Conservation (phyloP, 2,888 invertebrate species). For the Dolomedes plantarius region DNA sequence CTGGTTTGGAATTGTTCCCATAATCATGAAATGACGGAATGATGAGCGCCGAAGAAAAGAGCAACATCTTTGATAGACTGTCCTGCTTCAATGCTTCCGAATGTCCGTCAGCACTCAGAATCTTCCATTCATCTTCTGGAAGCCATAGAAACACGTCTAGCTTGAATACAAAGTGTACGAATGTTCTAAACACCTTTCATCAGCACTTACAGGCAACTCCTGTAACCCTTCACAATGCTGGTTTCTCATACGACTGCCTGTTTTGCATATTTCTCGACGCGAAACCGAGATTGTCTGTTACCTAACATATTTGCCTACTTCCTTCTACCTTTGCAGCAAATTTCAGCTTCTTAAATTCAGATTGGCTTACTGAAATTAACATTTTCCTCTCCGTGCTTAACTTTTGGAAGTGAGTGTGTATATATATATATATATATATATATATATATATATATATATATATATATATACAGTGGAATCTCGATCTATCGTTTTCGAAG, state of each 20-base stretch:
- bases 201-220: constrained; percentile 2
- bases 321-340: background rate
- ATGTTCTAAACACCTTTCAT: background rate
- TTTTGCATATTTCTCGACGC: background rate
- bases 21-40: background rate
- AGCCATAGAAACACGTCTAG: constrained; percentile 20
- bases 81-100: constrained; percentile 14
- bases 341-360: background rate
- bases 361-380: constrained; percentile 7
- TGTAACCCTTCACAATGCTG: background rate
- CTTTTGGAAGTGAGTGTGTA: constrained; percentile 11
- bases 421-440: too few species aligned
- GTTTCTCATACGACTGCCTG: background rate
- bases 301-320: constrained; percentile 8
- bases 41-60: background rate
- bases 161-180: constrained; percentile 13
- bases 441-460: too few species aligned
- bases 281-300: too few species aligned
- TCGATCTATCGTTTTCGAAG: too few species aligned
- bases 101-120: background rate
- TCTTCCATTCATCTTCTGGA: constrained; percentile 24
- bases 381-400: background rate
- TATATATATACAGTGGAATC: too few species aligned
- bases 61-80: constrained; percentile 10
- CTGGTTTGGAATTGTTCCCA: background rate